A percentile compares a stretch with the other conserved stretches of the same genome.
Evolutionary conservation across 1,140 invertebrate genomes (phyloP).

Genomic region (Drosophila mauritiana): DNA sequence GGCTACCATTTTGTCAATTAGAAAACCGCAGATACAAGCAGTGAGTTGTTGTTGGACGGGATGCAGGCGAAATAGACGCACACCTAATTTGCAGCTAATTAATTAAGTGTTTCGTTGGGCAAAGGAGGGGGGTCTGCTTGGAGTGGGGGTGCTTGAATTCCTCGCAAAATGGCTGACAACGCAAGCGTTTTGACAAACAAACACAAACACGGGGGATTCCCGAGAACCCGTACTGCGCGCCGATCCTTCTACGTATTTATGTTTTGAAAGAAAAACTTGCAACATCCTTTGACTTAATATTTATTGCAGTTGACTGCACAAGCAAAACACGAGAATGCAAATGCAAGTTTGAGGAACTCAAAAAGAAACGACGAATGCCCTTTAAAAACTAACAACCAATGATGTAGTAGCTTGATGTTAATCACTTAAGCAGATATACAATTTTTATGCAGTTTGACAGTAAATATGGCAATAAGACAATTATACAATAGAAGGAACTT

Average conservation of each 20-base stretch:
- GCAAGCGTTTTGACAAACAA: constrained; percentile 7
- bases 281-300: constrained; percentile 53
- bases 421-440: no score
- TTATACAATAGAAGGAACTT: no score
- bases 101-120: constrained; percentile 22
- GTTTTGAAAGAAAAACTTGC: constrained; percentile 22
- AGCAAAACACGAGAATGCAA: constrained; percentile 5
- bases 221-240: background rate
- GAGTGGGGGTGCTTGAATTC: background rate
- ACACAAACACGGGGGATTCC: background rate
- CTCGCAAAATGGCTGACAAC: constrained; percentile 5
- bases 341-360: background rate
- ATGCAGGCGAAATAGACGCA: background rate
- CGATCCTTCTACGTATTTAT: background rate
- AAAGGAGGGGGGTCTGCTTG: background rate
- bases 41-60: background rate
- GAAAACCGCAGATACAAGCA: background rate
- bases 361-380: background rate
- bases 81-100: constrained; percentile 61
- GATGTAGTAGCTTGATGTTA: no score
- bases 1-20: background rate
- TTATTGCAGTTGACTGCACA: constrained; percentile 62
- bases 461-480: no score
- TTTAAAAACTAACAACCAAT: background rate
- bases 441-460: no score